Evolutionary conservation across 2,113 vertebrate species (phyloP).

Genomic region (Emydocephalus ijimae): DNA sequence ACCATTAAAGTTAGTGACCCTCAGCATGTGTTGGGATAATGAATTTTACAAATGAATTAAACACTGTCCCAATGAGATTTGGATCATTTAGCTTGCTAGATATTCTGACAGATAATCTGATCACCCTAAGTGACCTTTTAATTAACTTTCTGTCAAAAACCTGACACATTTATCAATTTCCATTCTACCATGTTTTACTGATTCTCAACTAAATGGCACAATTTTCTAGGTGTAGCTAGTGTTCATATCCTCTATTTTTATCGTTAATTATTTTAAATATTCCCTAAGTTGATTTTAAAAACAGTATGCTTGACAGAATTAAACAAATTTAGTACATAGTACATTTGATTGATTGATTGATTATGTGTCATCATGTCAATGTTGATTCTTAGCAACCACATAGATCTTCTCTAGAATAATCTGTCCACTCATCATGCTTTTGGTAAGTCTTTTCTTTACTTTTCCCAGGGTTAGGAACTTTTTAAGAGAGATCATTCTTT

Average conservation of each 20-base stretch:
- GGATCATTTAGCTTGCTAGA: background rate
- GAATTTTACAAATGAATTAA: background rate
- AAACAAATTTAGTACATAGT: background rate
- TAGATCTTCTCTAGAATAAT: background rate
- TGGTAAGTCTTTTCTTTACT: background rate
- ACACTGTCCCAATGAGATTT: background rate
- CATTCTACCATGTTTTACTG: background rate
- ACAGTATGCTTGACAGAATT: background rate
- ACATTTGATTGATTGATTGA: background rate
- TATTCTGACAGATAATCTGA: background rate
- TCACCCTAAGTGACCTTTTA: background rate
- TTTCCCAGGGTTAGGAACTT: background rate
- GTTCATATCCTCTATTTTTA: conserved; percentile 13
- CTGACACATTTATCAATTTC: background rate
- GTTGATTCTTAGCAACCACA: background rate
- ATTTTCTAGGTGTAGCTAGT: conserved; percentile 21
- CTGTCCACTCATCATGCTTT: background rate
- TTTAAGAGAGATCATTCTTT: background rate
- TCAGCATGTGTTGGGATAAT: background rate
- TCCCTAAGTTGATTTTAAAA: conserved; percentile 12
- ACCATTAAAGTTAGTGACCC: background rate
- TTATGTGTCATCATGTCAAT: background rate
- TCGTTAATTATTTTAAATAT: conserved; percentile 33
- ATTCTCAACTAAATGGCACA: background rate
- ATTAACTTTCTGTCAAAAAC: background rate